Conservation (phyloP, 1,140 invertebrate species). For the Drosophila arawakana region DNA sequence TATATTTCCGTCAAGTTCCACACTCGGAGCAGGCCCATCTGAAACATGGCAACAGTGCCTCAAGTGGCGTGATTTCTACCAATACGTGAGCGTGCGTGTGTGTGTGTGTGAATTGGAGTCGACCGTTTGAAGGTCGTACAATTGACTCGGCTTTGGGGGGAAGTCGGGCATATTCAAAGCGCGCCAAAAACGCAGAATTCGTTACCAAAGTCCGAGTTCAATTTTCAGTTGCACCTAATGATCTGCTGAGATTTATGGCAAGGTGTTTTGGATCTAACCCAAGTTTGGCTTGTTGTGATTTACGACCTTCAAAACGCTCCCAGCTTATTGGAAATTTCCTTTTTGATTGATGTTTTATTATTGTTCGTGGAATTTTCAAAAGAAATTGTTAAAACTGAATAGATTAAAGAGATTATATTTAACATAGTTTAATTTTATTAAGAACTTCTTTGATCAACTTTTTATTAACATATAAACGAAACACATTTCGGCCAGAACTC, state of each 20-base stretch:
- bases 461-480: no score
- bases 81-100: slow-evolving; percentile 21
- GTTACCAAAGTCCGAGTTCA: slow-evolving; percentile 40
- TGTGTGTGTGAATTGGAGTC: slow-evolving; percentile 44
- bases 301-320: slow-evolving; percentile 61
- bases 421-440: not conserved
- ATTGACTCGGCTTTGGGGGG: slow-evolving; percentile 33
- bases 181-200: slow-evolving; percentile 64
- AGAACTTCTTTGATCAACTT: no score
- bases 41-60: slow-evolving; percentile 70
- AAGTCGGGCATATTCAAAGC: slow-evolving; percentile 46
- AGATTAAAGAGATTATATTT: not conserved
- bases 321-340: slow-evolving; percentile 58
- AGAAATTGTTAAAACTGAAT: slow-evolving; percentile 26
- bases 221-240: slow-evolving; percentile 75
- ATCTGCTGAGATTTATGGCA: slow-evolving; percentile 71
- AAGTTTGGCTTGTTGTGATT: slow-evolving; percentile 64
- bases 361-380: slow-evolving; percentile 28
- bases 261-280: slow-evolving; percentile 67
- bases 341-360: slow-evolving; percentile 70
- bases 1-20: slow-evolving; percentile 58
- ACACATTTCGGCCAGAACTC: no score
- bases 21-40: slow-evolving; percentile 24
- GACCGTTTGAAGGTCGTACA: slow-evolving; percentile 73
- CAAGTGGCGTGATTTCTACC: slow-evolving; percentile 49